Evolutionary conservation across 2,888 invertebrate species (phyloP).

Genomic region (Heteropelma amictum): DNA sequence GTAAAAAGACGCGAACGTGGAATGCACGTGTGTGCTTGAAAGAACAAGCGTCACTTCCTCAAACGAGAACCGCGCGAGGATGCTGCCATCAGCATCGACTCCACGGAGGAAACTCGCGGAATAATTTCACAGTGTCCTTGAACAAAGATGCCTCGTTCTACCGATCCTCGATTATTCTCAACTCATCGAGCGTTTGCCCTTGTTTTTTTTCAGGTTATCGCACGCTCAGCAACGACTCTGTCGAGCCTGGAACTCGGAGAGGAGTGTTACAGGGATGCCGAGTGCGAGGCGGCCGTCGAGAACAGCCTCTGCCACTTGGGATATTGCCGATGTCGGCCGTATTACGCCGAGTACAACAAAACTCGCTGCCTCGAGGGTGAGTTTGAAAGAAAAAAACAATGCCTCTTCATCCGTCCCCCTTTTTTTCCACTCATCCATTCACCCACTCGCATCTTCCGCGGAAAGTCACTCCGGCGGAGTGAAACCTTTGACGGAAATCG

Average conservation of each 20-base stretch:
- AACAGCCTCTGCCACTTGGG: conserved; percentile 85
- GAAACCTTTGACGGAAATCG: neutral
- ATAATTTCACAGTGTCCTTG: too few relatives aligned
- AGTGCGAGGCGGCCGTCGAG: conserved; percentile 82
- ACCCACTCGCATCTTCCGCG: neutral
- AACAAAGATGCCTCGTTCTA: too few relatives aligned
- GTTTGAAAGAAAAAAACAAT: conserved; percentile 47
- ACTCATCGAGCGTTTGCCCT: too few relatives aligned
- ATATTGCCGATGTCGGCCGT: conserved; percentile 89
- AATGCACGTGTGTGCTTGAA: too few relatives aligned
- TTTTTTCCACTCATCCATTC: neutral
- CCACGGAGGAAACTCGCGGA: too few relatives aligned
- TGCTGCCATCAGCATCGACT: too few relatives aligned
- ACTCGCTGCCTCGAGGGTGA: conserved; percentile 92
- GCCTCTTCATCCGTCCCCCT: conserved; percentile 10
- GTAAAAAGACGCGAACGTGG: too few relatives aligned
- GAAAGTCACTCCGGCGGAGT: neutral
- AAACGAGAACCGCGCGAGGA: too few relatives aligned
- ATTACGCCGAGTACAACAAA: conserved; percentile 88
- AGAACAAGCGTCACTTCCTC: too few relatives aligned
- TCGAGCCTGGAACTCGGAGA: conserved; percentile 80
- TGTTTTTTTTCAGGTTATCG: conserved; percentile 57
- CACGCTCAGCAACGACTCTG: conserved; percentile 57
- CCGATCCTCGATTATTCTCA: too few relatives aligned
- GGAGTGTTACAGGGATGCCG: conserved; percentile 82